Percentiles rank a stretch among this genome's conserved stretches.
Evolutionary conservation across 2,797 vertebrate genomes (phyloP).

Genomic region (Gymnothorax reevesii): DNA sequence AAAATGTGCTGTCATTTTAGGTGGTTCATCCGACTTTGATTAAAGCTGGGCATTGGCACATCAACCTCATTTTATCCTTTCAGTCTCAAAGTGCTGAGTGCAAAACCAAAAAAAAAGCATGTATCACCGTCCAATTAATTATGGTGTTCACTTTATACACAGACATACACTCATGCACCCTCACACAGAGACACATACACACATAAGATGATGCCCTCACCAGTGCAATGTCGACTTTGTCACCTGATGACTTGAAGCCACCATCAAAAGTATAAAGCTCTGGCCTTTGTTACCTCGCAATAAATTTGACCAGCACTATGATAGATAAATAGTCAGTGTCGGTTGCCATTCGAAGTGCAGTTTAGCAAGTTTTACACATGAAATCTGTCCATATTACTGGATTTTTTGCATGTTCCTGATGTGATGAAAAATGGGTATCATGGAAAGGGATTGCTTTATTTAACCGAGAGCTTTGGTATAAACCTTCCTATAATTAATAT

Average conservation of each 20-base stretch:
- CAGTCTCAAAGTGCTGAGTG: too few relatives aligned
- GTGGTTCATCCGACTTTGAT: too few relatives aligned
- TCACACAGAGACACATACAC: constrained; percentile 23
- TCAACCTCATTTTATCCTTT: too few relatives aligned
- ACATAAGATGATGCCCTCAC: constrained; percentile 31
- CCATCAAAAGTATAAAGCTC: background rate
- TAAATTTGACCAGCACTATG: background rate
- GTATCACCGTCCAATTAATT: too few relatives aligned
- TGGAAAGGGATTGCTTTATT: background rate
- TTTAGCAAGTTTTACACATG: background rate
- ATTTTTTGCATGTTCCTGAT: constrained; percentile 3
- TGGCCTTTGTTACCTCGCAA: background rate
- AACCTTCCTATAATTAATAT: background rate
- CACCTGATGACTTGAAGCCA: background rate
- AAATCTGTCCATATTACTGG: background rate
- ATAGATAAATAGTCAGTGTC: background rate
- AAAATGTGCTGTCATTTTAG: too few relatives aligned
- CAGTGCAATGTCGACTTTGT: background rate
- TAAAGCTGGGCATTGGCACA: too few relatives aligned
- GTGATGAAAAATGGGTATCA: background rate
- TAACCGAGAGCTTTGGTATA: background rate
- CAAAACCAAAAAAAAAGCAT: too few relatives aligned
- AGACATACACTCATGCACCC: background rate
- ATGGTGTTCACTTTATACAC: too few relatives aligned
- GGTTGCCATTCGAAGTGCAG: background rate